Conservation (phyloP, 2,113 vertebrate species). For the Dipodomys ordii region DNA sequence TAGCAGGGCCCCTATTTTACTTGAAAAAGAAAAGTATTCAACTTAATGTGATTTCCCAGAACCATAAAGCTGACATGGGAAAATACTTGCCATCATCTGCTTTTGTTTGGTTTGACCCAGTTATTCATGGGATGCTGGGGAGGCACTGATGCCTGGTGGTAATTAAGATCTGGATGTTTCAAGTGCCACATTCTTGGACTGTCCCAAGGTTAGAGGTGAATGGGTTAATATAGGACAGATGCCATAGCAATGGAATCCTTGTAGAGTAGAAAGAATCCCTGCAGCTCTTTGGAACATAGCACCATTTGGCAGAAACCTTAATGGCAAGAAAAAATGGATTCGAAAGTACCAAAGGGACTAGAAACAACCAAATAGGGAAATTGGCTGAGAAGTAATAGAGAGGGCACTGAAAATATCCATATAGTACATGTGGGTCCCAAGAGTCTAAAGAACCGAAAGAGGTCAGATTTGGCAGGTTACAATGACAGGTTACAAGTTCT, state of each 20-base stretch:
- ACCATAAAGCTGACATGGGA: neutral
- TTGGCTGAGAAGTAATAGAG: neutral
- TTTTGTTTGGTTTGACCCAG: constrained; percentile 26
- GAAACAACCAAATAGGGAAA: neutral
- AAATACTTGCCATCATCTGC: neutral
- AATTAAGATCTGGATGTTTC: neutral
- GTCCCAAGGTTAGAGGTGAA: neutral
- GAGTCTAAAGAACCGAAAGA: neutral
- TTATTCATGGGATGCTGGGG: neutral
- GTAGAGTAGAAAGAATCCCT: neutral
- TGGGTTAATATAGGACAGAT: neutral
- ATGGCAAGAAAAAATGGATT: neutral
- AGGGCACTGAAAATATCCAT: neutral
- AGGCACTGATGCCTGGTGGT: neutral
- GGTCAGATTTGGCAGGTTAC: neutral
- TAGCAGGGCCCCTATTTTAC: neutral
- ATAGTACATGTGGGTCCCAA: neutral
- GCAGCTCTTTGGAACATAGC: neutral
- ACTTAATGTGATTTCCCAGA: constrained; percentile 41
- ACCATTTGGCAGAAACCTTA: neutral
- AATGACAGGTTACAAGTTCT: neutral
- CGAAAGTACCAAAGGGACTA: neutral
- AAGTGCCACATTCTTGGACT: neutral
- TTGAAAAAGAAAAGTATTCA: constrained; percentile 53
- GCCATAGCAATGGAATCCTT: neutral